phyloP scores from a whole-genome alignment of 1,140 invertebrate genomes.

The Cataglyphis hispanica region DNA sequence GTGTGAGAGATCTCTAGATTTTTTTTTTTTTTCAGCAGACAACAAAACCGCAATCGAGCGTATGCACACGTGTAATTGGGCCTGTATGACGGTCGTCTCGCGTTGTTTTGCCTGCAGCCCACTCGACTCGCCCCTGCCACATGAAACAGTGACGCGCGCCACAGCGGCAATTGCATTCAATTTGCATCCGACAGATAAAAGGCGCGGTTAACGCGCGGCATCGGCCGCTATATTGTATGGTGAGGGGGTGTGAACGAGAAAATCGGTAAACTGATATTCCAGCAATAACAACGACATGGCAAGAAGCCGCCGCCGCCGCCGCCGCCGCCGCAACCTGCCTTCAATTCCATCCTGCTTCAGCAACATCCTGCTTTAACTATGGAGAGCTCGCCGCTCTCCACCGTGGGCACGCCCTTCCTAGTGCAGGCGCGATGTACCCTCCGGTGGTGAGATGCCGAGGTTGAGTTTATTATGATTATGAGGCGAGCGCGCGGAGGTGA shows the following conservation, averaged over 20 bases:
- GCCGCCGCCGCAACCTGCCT: constrained; percentile 44
- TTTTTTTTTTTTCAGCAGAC: not conserved
- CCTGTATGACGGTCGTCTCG: constrained; percentile 51
- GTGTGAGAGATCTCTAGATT: not conserved
- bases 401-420: constrained; percentile 66
- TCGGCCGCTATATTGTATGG: not conserved
- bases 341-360: constrained; percentile 62
- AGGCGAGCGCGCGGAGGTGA: constrained; percentile 67
- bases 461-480: constrained; percentile 79
- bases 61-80: constrained; percentile 67
- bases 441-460: constrained; percentile 66
- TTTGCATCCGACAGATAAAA: constrained; percentile 79
- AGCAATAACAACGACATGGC: constrained; percentile 55
- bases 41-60: constrained; percentile 67
- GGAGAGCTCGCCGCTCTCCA: constrained; percentile 27
- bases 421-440: constrained; percentile 65
- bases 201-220: constrained; percentile 60
- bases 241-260: constrained; percentile 66
- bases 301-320: constrained; percentile 48
- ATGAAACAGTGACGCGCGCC: constrained; percentile 19
- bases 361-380: constrained; percentile 50
- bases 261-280: constrained; percentile 65
- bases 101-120: constrained; percentile 58
- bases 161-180: constrained; percentile 69
- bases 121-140: not conserved